Evolutionary conservation across 2,888 invertebrate species (phyloP).

Genomic region (Troides aeacus): DNA sequence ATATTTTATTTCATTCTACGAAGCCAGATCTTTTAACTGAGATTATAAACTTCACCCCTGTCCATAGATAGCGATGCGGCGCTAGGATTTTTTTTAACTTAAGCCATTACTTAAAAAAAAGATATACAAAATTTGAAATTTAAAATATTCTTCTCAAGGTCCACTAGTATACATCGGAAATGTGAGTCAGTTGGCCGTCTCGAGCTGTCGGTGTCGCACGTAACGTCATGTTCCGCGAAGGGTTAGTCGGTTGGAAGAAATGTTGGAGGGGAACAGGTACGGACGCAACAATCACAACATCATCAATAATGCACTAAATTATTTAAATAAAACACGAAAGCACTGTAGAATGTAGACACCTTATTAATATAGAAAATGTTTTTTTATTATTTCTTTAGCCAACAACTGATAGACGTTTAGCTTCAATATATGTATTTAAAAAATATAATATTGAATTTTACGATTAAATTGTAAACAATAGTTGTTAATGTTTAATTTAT

Average conservation of each 20-base stretch:
- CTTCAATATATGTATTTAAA: too few species aligned
- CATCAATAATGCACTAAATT: conserved; percentile 58
- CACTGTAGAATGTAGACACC: neutral
- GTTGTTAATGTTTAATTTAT: neutral
- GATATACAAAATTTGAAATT: conserved; percentile 41
- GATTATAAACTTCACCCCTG: too few species aligned
- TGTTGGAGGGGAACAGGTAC: conserved; percentile 79
- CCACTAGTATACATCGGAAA: conserved; percentile 36
- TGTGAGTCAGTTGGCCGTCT: conserved; percentile 60
- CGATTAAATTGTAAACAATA: neutral
- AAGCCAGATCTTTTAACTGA: too few species aligned
- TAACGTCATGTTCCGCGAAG: conserved; percentile 69
- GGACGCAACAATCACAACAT: conserved; percentile 64
- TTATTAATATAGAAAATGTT: neutral
- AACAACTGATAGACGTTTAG: neutral
- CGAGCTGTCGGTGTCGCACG: conserved; percentile 67
- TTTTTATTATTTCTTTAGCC: neutral
- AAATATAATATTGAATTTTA: neutral
- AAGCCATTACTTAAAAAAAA: conserved; percentile 27
- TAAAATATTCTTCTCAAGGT: conserved; percentile 40
- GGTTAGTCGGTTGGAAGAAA: conserved; percentile 72
- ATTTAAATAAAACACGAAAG: conserved; percentile 22
- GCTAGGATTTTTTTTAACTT: neutral
- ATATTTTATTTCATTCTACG: too few species aligned
- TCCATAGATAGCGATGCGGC: too few species aligned